Evolutionary conservation across 1,140 invertebrate genomes (phyloP).

Genomic region (Drosophila tsacasi): DNA sequence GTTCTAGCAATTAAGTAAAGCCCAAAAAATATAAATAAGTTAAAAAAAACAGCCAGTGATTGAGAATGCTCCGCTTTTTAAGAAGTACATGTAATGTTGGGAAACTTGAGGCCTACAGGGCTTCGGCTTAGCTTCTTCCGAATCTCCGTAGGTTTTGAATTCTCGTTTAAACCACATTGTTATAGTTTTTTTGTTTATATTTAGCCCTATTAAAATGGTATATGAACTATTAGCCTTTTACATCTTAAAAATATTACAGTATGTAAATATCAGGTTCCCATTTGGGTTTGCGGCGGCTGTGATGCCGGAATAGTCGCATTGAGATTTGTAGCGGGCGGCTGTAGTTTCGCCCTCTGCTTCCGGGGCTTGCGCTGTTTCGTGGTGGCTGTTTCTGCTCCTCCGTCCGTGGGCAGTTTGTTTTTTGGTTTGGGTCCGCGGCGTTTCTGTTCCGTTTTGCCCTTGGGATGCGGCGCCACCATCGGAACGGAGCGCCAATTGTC

Average conservation of each 20-base stretch:
- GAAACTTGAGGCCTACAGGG: neutral
- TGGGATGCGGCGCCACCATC: constrained; percentile 76
- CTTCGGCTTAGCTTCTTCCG: neutral
- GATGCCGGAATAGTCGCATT: constrained; percentile 3
- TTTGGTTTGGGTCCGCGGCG: constrained; percentile 80
- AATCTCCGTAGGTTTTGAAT: neutral
- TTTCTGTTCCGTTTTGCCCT: constrained; percentile 77
- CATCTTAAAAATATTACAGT: constrained; percentile 10
- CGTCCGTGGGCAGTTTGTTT: constrained; percentile 40
- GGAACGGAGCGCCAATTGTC: constrained; percentile 77
- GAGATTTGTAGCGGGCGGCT: neutral
- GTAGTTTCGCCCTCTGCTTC: constrained; percentile 65
- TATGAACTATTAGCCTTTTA: constrained; percentile 16
- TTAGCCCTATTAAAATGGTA: constrained; percentile 14
- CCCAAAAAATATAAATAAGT: constrained; percentile 57
- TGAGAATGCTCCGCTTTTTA: constrained; percentile 11
- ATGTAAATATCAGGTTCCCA: neutral
- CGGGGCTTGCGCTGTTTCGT: constrained; percentile 57
- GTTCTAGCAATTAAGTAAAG: constrained; percentile 66
- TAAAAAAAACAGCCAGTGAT: constrained; percentile 25
- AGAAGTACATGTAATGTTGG: neutral
- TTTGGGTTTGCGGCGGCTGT: constrained; percentile 30
- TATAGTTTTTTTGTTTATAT: neutral
- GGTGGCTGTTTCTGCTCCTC: neutral
- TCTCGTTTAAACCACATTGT: neutral